Evolutionary conservation across 2,888 invertebrate species (phyloP).

Genomic region (Dicyrtoma fusca): DNA sequence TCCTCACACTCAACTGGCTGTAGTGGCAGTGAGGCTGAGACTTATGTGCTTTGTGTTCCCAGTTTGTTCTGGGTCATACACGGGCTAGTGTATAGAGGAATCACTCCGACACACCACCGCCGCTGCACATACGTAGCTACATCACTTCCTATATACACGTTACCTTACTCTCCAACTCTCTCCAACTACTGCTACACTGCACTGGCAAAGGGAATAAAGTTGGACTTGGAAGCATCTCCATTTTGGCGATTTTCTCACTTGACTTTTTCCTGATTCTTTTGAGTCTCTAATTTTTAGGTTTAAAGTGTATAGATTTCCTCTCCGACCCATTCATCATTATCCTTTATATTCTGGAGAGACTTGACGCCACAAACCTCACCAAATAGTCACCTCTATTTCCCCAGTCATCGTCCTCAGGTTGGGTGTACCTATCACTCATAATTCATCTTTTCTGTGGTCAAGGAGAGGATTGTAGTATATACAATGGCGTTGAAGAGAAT

Average conservation of each 20-base stretch:
- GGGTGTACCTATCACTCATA: constrained; percentile 10
- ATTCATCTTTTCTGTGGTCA: constrained; percentile 22
- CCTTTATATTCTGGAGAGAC: background rate
- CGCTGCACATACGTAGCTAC: too few species aligned
- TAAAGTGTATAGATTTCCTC: background rate
- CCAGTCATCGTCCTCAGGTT: too few species aligned
- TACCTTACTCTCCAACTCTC: too few species aligned
- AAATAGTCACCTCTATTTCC: constrained; percentile 8
- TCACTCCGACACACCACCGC: background rate
- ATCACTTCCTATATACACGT: constrained; percentile 19
- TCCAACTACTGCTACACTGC: too few species aligned
- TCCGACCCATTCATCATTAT: background rate
- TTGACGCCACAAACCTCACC: background rate
- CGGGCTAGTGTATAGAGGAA: too few species aligned
- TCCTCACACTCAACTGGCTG: too few species aligned
- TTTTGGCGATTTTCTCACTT: constrained; percentile 33
- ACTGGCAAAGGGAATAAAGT: constrained; percentile 21
- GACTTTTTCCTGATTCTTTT: constrained; percentile 18
- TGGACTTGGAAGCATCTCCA: constrained; percentile 30
- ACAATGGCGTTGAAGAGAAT: constrained; percentile 46
- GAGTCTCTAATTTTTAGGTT: constrained; percentile 18
- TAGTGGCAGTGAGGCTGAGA: too few species aligned
- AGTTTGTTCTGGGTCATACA: too few species aligned
- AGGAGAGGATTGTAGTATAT: constrained; percentile 8
- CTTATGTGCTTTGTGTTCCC: too few species aligned